Evolutionary conservation across 2,888 invertebrate genomes (phyloP), one percentile per base, ranked within the genome.

Genomic region (Brachylomia viminalis): DNA sequence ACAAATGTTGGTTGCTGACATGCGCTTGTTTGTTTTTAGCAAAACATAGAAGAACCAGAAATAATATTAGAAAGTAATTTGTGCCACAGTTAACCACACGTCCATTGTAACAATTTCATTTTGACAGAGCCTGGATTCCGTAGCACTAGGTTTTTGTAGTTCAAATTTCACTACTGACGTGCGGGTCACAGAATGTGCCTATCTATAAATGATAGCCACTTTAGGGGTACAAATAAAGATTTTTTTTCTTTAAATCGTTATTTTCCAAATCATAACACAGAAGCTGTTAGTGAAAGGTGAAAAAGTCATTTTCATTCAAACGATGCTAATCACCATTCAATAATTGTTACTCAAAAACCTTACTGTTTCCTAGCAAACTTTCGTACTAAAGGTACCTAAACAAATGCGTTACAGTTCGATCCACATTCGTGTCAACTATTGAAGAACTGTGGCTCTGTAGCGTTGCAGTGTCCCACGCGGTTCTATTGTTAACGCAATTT

Each of bases 1-100:
- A 86, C 85, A 85, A 80, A 86, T 85, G 84, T 72, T 56, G 59
- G 56, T 76, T 42, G 73, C 73, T 81, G 64, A 84, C 82, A 61
- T 80, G 56, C 27, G 59, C 20, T 33, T 70, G 66, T 81, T 75
- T 75, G 72, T 72, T 81, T 76, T 74, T 84, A 67, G 61, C 15
- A 64, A 68, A 30, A 13, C 27, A 72, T 23, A 61, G 23, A 70
- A 75, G 7, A 10, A 38, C n/a, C 0, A 42, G 2, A 58, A 30
- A 54, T 45, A 11, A 23, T 54, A 15, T 65, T n/a, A 33, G 23
- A 6, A 33, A 59, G 27, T 54, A 45, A 72, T 74, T 38, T 30
- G 27, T 49, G 17, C 0, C 5, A 38, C 0, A 20, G 42, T 45
- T 20, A 23, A 20, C 2, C 4, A 17, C 58, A 49, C 6, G 15